phyloP scores from a whole-genome alignment of 2,113 vertebrate species.

The Oryzias celebensis region DNA sequence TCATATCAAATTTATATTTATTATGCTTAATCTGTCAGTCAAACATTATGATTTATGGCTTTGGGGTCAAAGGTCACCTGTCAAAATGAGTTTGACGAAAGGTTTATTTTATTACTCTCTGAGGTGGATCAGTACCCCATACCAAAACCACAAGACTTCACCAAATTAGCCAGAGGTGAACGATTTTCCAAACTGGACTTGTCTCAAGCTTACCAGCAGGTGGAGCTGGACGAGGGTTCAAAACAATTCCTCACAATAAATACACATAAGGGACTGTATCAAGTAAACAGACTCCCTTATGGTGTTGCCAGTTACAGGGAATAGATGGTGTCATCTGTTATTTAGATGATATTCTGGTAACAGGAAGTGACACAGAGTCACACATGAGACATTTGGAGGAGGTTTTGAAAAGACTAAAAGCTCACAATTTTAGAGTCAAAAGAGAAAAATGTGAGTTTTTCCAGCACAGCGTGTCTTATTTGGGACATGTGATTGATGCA shows the following conservation, averaged over 20 bases:
- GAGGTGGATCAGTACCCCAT: constrained; percentile 1
- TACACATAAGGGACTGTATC: too few species aligned
- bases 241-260: too few species aligned
- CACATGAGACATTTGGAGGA: too few species aligned
- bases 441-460: constrained; percentile 4
- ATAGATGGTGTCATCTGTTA: constrained; percentile 4
- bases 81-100: too few species aligned
- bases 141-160: constrained; percentile 1
- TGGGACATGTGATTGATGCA: too few species aligned
- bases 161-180: background rate
- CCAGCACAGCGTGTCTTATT: too few species aligned
- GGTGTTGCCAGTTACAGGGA: background rate
- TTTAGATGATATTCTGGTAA: constrained; percentile 19
- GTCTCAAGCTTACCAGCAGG: constrained; percentile 2
- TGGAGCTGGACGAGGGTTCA: too few species aligned
- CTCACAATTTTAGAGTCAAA: constrained; percentile 12
- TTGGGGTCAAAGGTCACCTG: too few species aligned
- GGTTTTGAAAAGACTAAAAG: background rate
- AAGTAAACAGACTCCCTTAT: constrained; percentile 10
- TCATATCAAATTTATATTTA: too few species aligned
- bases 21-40: too few species aligned
- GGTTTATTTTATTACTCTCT: too few species aligned
- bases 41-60: too few species aligned
- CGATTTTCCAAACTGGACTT: constrained; percentile 1
- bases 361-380: background rate